Evolutionary conservation across 2,113 vertebrate genomes (phyloP).

Genomic region (Ammodytes dubius): DNA sequence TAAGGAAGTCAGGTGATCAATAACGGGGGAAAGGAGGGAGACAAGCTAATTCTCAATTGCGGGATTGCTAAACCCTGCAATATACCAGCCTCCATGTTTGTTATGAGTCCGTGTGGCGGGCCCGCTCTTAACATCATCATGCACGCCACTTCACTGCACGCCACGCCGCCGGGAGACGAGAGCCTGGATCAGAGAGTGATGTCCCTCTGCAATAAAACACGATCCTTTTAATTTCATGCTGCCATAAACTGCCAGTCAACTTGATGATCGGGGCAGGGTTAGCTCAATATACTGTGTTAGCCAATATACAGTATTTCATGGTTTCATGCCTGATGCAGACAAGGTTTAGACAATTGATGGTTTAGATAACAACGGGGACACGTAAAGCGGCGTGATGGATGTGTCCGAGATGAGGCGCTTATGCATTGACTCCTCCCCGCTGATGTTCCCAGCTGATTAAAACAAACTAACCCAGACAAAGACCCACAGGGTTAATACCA

Average conservation of each 20-base stretch:
- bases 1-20: slow-evolving; percentile 84
- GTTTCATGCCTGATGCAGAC: slow-evolving; percentile 16
- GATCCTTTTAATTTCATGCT: slow-evolving; percentile 71
- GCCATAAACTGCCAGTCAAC: slow-evolving; percentile 65
- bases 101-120: slow-evolving; percentile 27
- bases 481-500: neutral
- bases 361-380: slow-evolving; percentile 25
- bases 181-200: slow-evolving; percentile 31
- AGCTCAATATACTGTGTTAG: slow-evolving; percentile 23
- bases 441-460: neutral
- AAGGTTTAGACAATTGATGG: neutral
- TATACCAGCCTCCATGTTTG: slow-evolving; percentile 36
- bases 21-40: slow-evolving; percentile 69
- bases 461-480: slow-evolving; percentile 22
- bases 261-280: slow-evolving; percentile 37
- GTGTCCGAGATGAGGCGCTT: neutral
- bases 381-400: slow-evolving; percentile 27
- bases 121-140: slow-evolving; percentile 35
- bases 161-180: neutral
- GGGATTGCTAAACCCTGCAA: slow-evolving; percentile 65
- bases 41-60: slow-evolving; percentile 73
- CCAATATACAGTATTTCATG: slow-evolving; percentile 52
- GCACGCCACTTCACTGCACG: neutral
- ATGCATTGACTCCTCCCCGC: neutral
- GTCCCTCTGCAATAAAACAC: slow-evolving; percentile 51